phyloP scores from a whole-genome alignment of 2,113 vertebrate species.

The Narcine bancroftii region DNA sequence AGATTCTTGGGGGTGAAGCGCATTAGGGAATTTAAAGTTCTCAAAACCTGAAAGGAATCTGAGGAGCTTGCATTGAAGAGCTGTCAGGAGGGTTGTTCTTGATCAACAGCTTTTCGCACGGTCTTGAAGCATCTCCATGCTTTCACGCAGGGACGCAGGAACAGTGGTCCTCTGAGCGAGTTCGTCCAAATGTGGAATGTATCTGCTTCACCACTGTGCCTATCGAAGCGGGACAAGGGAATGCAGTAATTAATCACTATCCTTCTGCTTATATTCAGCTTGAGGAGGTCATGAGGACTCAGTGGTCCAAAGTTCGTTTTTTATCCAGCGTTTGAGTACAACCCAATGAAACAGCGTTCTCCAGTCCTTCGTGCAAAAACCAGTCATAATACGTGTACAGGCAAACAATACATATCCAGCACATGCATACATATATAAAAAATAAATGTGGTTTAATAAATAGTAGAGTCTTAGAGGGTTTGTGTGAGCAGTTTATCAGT shows the following conservation, averaged over 20 bases:
- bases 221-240: background rate
- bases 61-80: background rate
- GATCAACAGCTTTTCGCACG: background rate
- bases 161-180: background rate
- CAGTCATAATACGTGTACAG: no score
- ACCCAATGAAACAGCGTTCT: no score
- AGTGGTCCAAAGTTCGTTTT: background rate
- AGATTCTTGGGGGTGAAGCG: no score
- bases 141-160: background rate
- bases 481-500: no score
- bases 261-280: background rate
- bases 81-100: background rate
- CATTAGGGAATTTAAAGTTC: background rate
- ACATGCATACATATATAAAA: no score
- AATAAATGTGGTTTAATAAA: no score
- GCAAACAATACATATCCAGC: no score
- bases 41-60: background rate
- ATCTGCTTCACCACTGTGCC: background rate
- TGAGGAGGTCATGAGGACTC: background rate
- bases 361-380: no score
- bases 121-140: background rate
- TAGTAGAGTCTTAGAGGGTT: no score
- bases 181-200: background rate
- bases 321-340: no score
- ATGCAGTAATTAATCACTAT: background rate